Base-by-base conservation (phyloP, 1,140 invertebrate species). In the Epicauta chinensis region DNA sequence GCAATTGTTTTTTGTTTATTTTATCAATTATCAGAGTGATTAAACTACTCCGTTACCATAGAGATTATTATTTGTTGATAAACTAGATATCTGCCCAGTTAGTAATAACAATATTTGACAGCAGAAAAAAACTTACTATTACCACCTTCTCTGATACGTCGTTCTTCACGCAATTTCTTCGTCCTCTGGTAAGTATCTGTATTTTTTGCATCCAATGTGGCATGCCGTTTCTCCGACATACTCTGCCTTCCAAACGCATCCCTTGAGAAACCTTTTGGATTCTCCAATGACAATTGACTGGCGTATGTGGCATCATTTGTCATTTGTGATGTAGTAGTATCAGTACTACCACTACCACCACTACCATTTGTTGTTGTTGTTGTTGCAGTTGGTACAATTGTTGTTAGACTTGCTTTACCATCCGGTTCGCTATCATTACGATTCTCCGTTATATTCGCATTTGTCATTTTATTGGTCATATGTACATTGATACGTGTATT, bases 151-250 rank as follows among this genome's bases (percentile, higher is more conserved):
- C 64, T 69, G 44, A 63, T 74, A 37, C 69, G 72, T 4, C 81
- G 69, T 45, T 80, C 79, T 71, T 87, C 79, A 55, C 84, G 70
- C 12, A 86, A 69, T 66, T 92, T 91, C 73, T 96, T 96, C 58
- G 91, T 93, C 56, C 91, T 80, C 71, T 96, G 91, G 70, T 97
- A 97, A 3, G 93, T 96, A 65, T 94, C 93, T 1, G 92, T 96
- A 62, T 81, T 86, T 69, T 91, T 89, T n/a, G 94, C 93, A 74
- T 97, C 93, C 30, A 95, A 72, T 9, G 92, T 90, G 0, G 93
- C 93, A 70, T 96, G 92, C 38, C 94, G 76, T 70, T 97, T 97
- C 72, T 98, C 95, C 1, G 93, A 97, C 87, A 98, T 97, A 69
- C 92, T 96, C 71, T 96, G 91, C 16, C 94, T 75, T 0, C 94